phyloP scores from a whole-genome alignment of 2,888 invertebrate genomes.

The Hermodice carunculata region DNA sequence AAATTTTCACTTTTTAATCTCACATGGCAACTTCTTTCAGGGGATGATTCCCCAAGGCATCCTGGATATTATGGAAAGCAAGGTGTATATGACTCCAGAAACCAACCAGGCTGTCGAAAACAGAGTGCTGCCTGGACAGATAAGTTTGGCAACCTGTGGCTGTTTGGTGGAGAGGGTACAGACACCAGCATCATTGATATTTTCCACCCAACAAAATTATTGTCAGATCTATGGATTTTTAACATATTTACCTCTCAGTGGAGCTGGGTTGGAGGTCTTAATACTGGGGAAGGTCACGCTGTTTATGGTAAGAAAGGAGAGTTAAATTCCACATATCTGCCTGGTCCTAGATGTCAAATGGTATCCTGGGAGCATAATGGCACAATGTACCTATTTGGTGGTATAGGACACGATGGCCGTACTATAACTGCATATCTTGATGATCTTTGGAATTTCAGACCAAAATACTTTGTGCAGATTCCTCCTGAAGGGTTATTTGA shows the following conservation, averaged over 20 bases:
- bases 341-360: conserved; percentile 7
- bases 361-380: conserved; percentile 10
- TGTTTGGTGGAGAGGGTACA: conserved; percentile 4
- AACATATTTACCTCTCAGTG: not conserved
- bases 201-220: not conserved
- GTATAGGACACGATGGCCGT: conserved; percentile 5
- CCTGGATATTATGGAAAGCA: not conserved
- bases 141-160: conserved; percentile 2
- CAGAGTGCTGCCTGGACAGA: conserved; percentile 16
- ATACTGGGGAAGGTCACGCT: not conserved
- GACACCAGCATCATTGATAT: not conserved
- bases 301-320: conserved; percentile 7
- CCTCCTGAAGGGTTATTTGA: not conserved
- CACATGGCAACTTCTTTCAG: no score
- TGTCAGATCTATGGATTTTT: conserved; percentile 17
- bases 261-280: conserved; percentile 1
- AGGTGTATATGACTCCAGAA: not conserved
- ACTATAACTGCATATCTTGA: conserved; percentile 15
- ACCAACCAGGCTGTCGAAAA: not conserved
- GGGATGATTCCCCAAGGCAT: no score
- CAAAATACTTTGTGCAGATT: not conserved
- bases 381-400: conserved; percentile 15
- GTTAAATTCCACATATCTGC: not conserved
- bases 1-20: no score
- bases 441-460: conserved; percentile 9